phyloP scores from a whole-genome alignment of 2,113 vertebrate species.

The Pedetes capensis region DNA sequence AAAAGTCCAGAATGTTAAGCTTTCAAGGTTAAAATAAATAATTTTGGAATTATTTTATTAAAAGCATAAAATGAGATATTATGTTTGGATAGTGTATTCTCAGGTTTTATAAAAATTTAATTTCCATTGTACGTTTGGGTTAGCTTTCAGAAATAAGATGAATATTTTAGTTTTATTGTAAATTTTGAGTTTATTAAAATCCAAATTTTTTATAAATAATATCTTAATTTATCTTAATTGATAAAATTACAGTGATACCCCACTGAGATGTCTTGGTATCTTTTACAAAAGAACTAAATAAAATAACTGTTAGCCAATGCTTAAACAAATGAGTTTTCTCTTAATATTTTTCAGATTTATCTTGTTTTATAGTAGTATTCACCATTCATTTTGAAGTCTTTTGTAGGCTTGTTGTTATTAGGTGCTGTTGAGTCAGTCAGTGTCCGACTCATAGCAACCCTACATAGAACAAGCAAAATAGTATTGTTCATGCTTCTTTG shows the following conservation, averaged over 20 bases:
- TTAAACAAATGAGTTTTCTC: not conserved
- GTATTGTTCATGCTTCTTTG: no score
- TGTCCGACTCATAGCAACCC: no score
- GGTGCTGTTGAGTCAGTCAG: no score
- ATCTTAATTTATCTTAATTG: not conserved
- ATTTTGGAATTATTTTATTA: not conserved
- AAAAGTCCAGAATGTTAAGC: not conserved
- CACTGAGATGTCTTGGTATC: not conserved
- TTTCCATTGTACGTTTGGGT: not conserved
- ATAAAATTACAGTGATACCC: not conserved
- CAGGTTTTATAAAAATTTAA: not conserved
- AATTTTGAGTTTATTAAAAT: slow-evolving; percentile 22
- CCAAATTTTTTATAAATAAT: not conserved
- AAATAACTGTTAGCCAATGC: not conserved
- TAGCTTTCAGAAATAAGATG: not conserved
- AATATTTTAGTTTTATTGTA: not conserved
- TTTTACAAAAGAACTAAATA: not conserved
- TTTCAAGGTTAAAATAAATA: not conserved
- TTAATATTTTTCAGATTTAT: not conserved
- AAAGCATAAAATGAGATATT: not conserved
- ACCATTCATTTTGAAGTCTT: not conserved
- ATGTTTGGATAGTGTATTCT: not conserved
- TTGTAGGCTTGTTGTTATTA: no score
- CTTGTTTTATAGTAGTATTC: not conserved
- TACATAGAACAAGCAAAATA: no score